These are phyloP conservation scores for Cranoglanis bouderius DNA, from an alignment of 2,113 vertebrate species.

Conservation along the genomic window DNA sequence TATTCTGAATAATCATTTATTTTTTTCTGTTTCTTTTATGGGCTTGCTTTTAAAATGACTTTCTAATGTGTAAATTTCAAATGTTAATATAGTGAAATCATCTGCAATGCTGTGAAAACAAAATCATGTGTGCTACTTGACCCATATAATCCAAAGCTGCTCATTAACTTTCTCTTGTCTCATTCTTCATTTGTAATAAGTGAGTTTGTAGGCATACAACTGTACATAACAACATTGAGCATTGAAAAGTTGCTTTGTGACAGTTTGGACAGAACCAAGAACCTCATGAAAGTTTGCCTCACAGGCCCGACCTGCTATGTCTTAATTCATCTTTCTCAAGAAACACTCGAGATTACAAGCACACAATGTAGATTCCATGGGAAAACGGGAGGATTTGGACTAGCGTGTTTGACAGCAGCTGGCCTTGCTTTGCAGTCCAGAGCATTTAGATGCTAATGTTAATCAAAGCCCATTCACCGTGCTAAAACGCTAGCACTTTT, in stretches of 20 bases:
- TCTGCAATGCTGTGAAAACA: background rate
- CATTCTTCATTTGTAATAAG: background rate
- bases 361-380: conserved; percentile 28
- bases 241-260: background rate
- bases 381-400: conserved; percentile 35
- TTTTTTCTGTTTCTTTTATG: background rate
- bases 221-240: background rate
- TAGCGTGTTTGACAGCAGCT: conserved; percentile 31
- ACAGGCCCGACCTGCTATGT: background rate
- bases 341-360: conserved; percentile 5
- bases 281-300: background rate
- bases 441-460: conserved; percentile 36
- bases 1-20: background rate
- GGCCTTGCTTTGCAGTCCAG: background rate
- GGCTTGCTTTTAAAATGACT: background rate
- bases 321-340: conserved; percentile 20
- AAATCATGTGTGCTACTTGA: background rate
- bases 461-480: conserved; percentile 38
- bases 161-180: background rate
- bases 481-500: conserved; percentile 31
- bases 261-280: background rate
- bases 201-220: background rate
- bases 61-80: background rate
- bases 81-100: background rate
- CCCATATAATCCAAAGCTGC: background rate